These are phyloP conservation scores for Bombyx mandarina DNA, from an alignment of 1,140 invertebrate species.

Conservation along the genomic window DNA sequence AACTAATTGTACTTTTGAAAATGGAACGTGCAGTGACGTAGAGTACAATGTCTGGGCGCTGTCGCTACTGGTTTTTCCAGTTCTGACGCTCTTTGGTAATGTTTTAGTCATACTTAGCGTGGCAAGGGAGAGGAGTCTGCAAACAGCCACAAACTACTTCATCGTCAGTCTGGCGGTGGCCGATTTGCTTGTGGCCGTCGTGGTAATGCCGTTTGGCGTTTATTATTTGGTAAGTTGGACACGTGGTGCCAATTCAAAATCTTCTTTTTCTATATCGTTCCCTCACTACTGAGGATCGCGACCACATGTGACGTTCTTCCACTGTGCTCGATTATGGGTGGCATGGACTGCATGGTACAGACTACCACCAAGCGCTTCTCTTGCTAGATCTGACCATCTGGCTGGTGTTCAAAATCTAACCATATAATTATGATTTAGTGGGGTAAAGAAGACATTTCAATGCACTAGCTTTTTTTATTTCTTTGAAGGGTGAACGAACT, in stretches of 20 bases:
- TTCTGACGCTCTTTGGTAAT: slow-evolving; percentile 96
- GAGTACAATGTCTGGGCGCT: slow-evolving; percentile 86
- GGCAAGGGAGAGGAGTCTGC: slow-evolving; percentile 87
- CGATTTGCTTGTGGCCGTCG: slow-evolving; percentile 94
- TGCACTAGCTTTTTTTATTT: no score
- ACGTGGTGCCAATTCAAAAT: neutral
- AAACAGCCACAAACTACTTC: slow-evolving; percentile 98
- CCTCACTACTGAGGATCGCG: no score
- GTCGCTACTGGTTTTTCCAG: slow-evolving; percentile 88
- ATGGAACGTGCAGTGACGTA: slow-evolving; percentile 45
- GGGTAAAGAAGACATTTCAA: no score
- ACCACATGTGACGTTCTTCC: no score
- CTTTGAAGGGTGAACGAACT: no score
- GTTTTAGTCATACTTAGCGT: slow-evolving; percentile 96
- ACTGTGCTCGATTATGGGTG: no score
- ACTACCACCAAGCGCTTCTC: no score
- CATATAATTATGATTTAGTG: neutral
- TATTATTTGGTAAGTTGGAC: slow-evolving; percentile 91
- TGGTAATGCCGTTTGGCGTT: slow-evolving; percentile 98
- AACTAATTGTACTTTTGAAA: slow-evolving; percentile 33
- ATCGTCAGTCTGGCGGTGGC: slow-evolving; percentile 97
- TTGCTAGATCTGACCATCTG: no score
- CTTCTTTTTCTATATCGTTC: no score
- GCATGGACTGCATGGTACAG: no score
- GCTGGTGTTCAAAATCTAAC: neutral